phyloP scores from a whole-genome alignment of 2,113 vertebrate genomes.

The Erythrocercus mccallii region DNA sequence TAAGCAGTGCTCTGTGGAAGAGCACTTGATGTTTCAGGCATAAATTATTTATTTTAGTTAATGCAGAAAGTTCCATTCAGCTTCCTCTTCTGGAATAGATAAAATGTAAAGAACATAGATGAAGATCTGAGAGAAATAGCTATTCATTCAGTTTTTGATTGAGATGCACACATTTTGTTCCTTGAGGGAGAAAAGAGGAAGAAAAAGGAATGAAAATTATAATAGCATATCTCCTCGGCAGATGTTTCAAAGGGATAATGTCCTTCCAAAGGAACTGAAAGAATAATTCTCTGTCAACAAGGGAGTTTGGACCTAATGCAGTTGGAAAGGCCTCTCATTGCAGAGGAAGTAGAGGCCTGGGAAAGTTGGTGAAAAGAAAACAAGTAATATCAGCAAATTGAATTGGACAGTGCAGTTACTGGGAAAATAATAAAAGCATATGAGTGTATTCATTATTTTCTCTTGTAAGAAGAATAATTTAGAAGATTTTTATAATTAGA shows the following conservation, averaged over 20 bases:
- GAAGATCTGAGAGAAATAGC: background rate
- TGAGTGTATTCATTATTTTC: background rate
- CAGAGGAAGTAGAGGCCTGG: slow-evolving; percentile 37
- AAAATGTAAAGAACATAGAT: background rate
- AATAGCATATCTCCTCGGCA: slow-evolving; percentile 44
- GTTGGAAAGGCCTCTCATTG: background rate
- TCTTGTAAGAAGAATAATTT: background rate
- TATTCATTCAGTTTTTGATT: slow-evolving; percentile 16
- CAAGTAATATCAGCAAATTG: background rate
- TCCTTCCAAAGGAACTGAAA: slow-evolving; percentile 39
- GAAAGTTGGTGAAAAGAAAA: background rate
- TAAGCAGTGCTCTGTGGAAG: background rate
- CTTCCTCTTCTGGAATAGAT: background rate
- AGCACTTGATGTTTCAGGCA: background rate
- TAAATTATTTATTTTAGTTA: background rate
- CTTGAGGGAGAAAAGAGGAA: slow-evolving; percentile 48
- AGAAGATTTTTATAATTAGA: background rate
- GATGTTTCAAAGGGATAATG: background rate
- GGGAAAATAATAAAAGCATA: background rate
- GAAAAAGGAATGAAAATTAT: slow-evolving; percentile 47
- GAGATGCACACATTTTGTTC: slow-evolving; percentile 44
- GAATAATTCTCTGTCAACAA: slow-evolving; percentile 53
- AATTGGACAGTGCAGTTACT: background rate
- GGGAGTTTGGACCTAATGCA: slow-evolving; percentile 21
- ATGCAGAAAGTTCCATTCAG: background rate